A percentile compares a stretch with the other conserved stretches of the same genome.
These are phyloP conservation scores for Sylvilagus bachmani DNA, from an alignment of 2,113 vertebrate species.

Conservation along the genomic window DNA sequence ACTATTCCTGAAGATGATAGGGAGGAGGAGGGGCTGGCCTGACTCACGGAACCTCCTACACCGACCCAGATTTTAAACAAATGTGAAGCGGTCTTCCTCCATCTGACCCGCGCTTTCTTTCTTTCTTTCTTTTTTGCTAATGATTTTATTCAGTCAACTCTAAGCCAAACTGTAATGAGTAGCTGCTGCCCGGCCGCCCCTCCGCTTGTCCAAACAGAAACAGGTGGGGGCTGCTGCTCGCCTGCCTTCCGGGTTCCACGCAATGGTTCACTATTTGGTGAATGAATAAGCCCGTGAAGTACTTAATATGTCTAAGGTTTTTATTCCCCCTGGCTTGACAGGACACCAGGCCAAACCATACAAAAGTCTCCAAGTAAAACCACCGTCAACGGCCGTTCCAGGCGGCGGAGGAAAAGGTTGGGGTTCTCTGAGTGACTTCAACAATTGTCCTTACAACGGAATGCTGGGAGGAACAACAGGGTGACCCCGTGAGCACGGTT, in stretches of 20 bases:
- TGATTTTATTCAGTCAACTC: conserved; percentile 57
- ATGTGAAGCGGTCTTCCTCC: not conserved
- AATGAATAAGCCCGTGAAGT: conserved; percentile 59
- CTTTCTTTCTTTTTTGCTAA: not conserved
- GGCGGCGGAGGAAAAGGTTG: not conserved
- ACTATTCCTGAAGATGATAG: not conserved
- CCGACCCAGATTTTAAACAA: not conserved
- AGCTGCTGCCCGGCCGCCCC: not conserved
- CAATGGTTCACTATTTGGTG: conserved; percentile 52
- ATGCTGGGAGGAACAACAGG: not conserved
- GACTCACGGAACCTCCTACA: not conserved
- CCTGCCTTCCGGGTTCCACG: not conserved
- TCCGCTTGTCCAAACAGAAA: conserved; percentile 21
- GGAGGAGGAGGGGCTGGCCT: too few relatives aligned
- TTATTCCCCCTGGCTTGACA: not conserved
- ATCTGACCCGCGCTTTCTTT: not conserved
- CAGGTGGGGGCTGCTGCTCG: not conserved
- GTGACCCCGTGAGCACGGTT: not conserved
- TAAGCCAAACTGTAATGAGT: conserved; percentile 48
- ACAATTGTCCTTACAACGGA: not conserved
- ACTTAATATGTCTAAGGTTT: conserved; percentile 55
- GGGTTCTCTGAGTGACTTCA: not conserved
- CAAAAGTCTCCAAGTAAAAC: conserved; percentile 61
- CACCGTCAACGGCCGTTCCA: not conserved
- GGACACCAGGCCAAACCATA: conserved; percentile 41